phyloP scores from a whole-genome alignment of 2,888 invertebrate species.

The Eledona agricola region DNA sequence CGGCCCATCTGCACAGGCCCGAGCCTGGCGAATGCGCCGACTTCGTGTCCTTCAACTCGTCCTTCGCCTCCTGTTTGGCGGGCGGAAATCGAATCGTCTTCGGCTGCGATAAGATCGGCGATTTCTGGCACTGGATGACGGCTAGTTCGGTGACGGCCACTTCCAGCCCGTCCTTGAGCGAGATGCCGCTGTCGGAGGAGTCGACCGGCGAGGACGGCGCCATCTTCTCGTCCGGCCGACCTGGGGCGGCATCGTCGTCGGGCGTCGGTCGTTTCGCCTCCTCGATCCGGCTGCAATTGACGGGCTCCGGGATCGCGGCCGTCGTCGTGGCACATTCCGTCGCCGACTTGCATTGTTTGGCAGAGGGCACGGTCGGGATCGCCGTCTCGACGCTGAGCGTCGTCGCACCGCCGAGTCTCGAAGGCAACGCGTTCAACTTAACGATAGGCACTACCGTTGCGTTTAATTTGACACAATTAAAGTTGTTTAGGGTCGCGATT shows the following conservation, averaged over 20 bases:
- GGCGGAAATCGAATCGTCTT: conserved; percentile 82
- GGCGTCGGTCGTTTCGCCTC: conserved; percentile 44
- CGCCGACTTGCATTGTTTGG: conserved; percentile 46
- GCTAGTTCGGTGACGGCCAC: conserved; percentile 53
- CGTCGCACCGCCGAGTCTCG: conserved; percentile 51
- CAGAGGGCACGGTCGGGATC: conserved; percentile 58
- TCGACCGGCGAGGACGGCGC: conserved; percentile 44
- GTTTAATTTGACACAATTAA: conserved; percentile 61
- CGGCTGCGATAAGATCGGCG: conserved; percentile 82
- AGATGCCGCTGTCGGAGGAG: conserved; percentile 59
- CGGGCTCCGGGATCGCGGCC: not conserved
- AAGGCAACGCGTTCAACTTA: conserved; percentile 60
- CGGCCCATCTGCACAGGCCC: conserved; percentile 80
- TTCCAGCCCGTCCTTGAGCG: conserved; percentile 53
- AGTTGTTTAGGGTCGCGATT: conserved; percentile 57
- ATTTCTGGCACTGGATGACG: conserved; percentile 65
- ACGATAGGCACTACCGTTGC: conserved; percentile 63
- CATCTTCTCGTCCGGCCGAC: conserved; percentile 41
- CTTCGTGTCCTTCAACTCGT: conserved; percentile 53
- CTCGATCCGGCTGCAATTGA: conserved; percentile 35
- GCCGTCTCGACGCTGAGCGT: conserved; percentile 58
- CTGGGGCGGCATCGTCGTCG: conserved; percentile 40
- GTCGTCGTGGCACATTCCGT: conserved; percentile 8
- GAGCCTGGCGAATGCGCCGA: conserved; percentile 55
- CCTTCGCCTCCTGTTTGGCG: conserved; percentile 49